A percentile compares a stretch with the other conserved stretches of the same genome.
Conservation (phyloP, 1,140 invertebrate genomes). For the Planococcus citri region DNA sequence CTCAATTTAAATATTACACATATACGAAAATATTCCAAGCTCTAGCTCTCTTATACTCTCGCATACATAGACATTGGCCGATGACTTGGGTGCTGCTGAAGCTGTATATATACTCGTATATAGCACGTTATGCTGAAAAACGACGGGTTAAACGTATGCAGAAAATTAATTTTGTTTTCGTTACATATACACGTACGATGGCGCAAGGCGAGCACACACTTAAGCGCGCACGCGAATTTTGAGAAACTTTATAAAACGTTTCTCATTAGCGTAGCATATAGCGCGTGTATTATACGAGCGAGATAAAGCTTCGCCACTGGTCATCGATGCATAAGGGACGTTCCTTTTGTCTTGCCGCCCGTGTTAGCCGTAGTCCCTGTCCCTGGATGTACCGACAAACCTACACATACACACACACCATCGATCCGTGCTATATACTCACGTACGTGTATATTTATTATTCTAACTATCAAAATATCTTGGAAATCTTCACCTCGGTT, state of each 20-base stretch:
- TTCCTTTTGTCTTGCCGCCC: conserved; percentile 1
- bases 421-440: too few species aligned
- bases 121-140: neutral
- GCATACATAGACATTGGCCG: neutral
- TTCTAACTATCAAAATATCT: too few species aligned
- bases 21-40: too few species aligned
- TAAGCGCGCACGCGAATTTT: neutral
- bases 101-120: too few species aligned
- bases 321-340: neutral
- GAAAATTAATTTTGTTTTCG: neutral
- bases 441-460: too few species aligned
- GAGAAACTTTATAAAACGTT: conserved; percentile 3
- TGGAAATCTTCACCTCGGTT: too few species aligned
- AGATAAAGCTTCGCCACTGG: conserved; percentile 1
- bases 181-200: too few species aligned
- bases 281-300: neutral
- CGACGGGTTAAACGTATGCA: conserved; percentile 1
- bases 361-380: neutral
- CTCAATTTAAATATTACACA: neutral
- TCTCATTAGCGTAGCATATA: neutral
- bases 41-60: neutral
- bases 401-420: neutral
- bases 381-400: neutral
- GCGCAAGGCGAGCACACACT: too few species aligned
- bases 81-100: too few species aligned